These are phyloP conservation scores for Enteromius mattozi DNA, from an alignment of 2,797 vertebrate genomes.

Conservation along the genomic window DNA sequence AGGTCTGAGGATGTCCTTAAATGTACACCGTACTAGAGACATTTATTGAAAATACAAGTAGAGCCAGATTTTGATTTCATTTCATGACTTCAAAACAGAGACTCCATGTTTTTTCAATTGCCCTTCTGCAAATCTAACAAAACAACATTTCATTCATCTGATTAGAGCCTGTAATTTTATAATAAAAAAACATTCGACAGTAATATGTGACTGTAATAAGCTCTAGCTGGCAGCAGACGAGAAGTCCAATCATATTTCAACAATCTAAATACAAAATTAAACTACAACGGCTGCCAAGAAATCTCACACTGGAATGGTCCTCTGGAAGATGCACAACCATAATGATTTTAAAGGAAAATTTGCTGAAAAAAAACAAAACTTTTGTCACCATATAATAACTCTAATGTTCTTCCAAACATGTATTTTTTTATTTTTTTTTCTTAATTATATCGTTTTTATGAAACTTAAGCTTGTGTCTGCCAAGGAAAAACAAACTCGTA, in stretches of 20 bases:
- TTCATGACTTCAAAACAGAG: too few relatives aligned
- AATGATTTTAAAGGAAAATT: not conserved
- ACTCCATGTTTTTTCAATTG: not conserved
- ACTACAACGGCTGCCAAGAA: not conserved
- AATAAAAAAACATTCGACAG: not conserved
- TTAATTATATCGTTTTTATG: too few relatives aligned
- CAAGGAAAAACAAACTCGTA: not conserved
- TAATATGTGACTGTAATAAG: not conserved
- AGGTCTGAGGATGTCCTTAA: too few relatives aligned
- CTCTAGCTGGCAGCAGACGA: not conserved
- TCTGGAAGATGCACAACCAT: not conserved
- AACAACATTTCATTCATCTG: conserved; percentile 14
- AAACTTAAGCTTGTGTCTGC: not conserved
- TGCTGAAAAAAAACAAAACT: not conserved
- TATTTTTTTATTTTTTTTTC: too few relatives aligned
- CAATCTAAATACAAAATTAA: not conserved
- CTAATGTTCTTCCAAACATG: not conserved
- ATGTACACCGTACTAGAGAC: too few relatives aligned
- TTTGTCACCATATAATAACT: not conserved
- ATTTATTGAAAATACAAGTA: too few relatives aligned
- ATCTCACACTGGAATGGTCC: not conserved
- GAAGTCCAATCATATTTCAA: conserved; percentile 19
- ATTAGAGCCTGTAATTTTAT: not conserved
- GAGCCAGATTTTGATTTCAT: too few relatives aligned
- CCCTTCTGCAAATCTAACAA: not conserved